Base-by-base conservation (phyloP, 2,113 vertebrate species). In the Xenus cinereus region DNA sequence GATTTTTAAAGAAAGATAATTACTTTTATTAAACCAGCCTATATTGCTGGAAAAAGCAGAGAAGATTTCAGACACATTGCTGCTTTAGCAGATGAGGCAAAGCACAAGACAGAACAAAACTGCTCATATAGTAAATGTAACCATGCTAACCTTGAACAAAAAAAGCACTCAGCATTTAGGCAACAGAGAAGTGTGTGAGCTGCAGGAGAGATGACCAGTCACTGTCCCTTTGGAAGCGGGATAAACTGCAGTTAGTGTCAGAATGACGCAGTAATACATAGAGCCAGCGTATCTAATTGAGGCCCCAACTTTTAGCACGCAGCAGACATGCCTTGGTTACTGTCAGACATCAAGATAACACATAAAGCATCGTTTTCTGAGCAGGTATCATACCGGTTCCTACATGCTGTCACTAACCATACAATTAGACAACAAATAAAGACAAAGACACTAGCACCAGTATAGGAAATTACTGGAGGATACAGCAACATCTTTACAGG, bases 1-100 rank as follows among this genome's bases (percentile, higher is more conserved):
- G 82, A 46, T 77, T 63, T 72, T 73, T 64, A 24, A 68, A 74
- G 68, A 71, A 54, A 89, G 32, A n/a, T n/a, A 81, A 60, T 68
- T 74, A 81, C 60, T 87, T 93, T 26, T 32, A 51, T 51, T 60
- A 91, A 37, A 35, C 69, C 53, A 82, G 62, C 4, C 33, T 37
- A 37, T 3, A 72, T 7, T 24, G 39, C 53, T 68, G 50, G 57
- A 48, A 85, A 90, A 87, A 83, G 57, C 84, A 87, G 73, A 78
- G 53, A 21, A 76, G 45, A 72, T 93, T 85, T 85, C 92, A 86
- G 82, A 85, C 53, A 75, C 30, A 1, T 10, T 39, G 30, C 53
- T 91, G 69, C 54, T 82, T 91, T 39, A 75, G 56, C n/a, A 93
- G 81, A 67, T 79, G n/a, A 95, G 66, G 75, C 66, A 87, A 89